phyloP scores from a whole-genome alignment of 2,888 invertebrate species.

The Phortica okadai region DNA sequence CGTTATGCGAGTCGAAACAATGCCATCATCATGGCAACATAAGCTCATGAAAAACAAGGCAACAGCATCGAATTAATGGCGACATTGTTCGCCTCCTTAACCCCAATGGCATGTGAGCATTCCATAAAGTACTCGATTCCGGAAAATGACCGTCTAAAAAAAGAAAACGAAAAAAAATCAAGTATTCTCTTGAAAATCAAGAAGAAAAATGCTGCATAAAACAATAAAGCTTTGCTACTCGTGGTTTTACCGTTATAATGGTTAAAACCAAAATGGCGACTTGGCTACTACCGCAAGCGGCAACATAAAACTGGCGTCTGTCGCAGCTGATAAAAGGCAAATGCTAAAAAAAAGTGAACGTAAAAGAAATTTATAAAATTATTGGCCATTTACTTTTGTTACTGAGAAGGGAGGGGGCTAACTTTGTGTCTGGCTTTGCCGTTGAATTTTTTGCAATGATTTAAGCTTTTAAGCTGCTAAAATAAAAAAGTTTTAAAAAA shows the following conservation, averaged over 20 bases:
- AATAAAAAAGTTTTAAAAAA: no score
- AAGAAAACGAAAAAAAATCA: neutral
- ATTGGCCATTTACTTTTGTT: constrained; percentile 22
- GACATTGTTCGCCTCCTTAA: no score
- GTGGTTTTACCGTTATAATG: neutral
- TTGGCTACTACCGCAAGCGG: neutral
- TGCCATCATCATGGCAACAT: no score
- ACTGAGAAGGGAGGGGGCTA: neutral
- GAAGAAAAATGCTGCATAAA: neutral
- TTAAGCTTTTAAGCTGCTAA: no score
- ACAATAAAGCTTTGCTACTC: neutral
- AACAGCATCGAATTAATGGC: no score
- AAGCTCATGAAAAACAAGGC: no score
- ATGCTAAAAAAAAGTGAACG: neutral
- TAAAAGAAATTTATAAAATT: constrained; percentile 9
- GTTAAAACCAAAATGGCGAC: constrained; percentile 1
- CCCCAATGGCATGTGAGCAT: neutral
- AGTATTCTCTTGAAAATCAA: no score
- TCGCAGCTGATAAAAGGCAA: constrained; percentile 1
- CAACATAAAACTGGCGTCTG: neutral
- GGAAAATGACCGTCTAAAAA: neutral
- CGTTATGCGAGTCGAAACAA: no score
- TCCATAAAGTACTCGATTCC: neutral
- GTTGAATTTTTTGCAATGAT: neutral
- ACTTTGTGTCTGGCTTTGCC: neutral